Base-by-base conservation (phyloP, 92 coral and sea anemone species). In the Parazoanthus atlanticus region DNA sequence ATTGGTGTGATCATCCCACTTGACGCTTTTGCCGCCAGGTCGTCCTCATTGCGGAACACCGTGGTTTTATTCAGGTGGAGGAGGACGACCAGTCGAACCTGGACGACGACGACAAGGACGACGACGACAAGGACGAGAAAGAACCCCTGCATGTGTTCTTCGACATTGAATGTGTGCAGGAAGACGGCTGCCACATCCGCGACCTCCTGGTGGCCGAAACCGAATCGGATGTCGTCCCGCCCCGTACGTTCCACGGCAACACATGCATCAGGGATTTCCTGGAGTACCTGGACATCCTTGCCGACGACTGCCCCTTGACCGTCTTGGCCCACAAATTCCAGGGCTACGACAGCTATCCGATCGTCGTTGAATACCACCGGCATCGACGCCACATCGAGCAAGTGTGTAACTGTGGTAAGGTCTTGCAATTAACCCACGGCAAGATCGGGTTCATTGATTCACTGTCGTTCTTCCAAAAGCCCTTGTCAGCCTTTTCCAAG, bases 161-260 rank as follows among this genome's bases (percentile, higher is more conserved):
- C 67, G 85, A 81, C 33, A 17, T 81, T 3, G 85, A 81, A 7
- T 12, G 75, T 33, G 4, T 5, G 77, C 85, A 81, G 85, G 85
- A 81, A 3, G 74, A 43, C 26, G 85, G 85, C 8, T 0, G 16
- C 12, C 85, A 81, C 66, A 5, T 81, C 33, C 85, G 23, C 77
- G 46, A 81, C 33, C 69, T 81, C 15, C 21, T 81, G 76, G 30
- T 81, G 69, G 76, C 85, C 85, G 31, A 81, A 23, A 49, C 76
- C 8, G 78, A 81, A 32, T 11, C 10, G 0, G 85, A 81, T 78
- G 76, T 9, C 74, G 33, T 10, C 64, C 75, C 74, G 64, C 56
- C 58, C 10, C 74, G 58, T 46, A 38, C 43, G 3, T 38, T 38
- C 6, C 43, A 38, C 43, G 43, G 43, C 6, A 6, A 38, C 43